Evolutionary conservation across 2,888 invertebrate genomes (phyloP), one percentile per base, ranked within the genome.

Genomic region (Metacarcinus magister): DNA sequence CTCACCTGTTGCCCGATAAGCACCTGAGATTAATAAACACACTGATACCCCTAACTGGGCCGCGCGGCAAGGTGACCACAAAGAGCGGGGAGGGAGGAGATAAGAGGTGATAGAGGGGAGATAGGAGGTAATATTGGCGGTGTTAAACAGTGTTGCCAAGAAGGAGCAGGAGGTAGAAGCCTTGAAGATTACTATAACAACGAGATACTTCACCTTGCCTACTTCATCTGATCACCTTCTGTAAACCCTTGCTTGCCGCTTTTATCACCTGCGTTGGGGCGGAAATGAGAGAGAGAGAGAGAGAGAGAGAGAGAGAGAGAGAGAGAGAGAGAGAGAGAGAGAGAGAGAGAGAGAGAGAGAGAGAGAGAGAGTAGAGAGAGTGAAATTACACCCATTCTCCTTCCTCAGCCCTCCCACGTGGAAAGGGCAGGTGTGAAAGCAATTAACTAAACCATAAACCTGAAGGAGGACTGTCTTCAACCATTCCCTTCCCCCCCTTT

Each of bases 31-130:
- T 82, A 82, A 82, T 67, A 82, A 82, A 32, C 28, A 32, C 82
- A 82, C 82, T 82, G 82, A 82, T 82, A 82, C 82, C 82, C 82
- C 82, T 82, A 82, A 82, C 82, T 28, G 28, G 32, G 82, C 10
- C 32, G 82, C 67, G 82, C 82, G 32, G 2, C 32, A 8, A 23
- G 28, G 82, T 13, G 82, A 32, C 82, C 82, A 82, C 32, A 82
- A 82, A 13, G 32, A 13, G 82, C 32, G 32, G 32, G 82, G 32
- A 32, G 32, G 82, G 54, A 54, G 54, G 54, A 54, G 54, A 13
- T n/a, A n/a, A n/a, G 54, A 13, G 54, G 54, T 13, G 54, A 54
- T 5, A 13, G 54, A 13, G 54, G 13, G 82, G 32, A 82, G 82
- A 82, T 82, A 82, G 32, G 28, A 28, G 10, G 82, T 82, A 28